Evolutionary conservation across 2,888 invertebrate genomes (phyloP), one percentile per base, ranked within the genome.

Genomic region (Muscina levida): DNA sequence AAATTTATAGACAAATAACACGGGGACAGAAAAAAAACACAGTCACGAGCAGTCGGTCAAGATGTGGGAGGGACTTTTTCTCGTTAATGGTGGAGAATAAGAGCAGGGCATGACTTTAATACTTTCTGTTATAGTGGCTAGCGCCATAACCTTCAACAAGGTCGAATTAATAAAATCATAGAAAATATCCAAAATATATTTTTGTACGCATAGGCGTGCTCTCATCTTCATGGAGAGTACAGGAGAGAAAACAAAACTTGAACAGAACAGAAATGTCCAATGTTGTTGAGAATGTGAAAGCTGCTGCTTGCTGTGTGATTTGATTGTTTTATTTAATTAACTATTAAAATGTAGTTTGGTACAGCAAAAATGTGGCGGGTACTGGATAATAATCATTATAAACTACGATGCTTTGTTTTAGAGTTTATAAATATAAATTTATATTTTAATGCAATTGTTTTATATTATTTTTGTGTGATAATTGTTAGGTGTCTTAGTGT

Each of bases 81-180:
- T 2, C 19, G 62, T 62, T 62, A 42, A 62, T 62, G 11, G 17
- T 22, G 39, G n/a, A 42, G 1, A 24, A 13, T 17, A 13, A 17
- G 24, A 53, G 31, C 65, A 51, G 42, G 24, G n/a, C 39, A 17
- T 48, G 6, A 22, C n/a, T 31, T 31, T 19, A 42, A 15, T 42
- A 66, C 15, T 44, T 6, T 72, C 4, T 44, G 3, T 13, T 53
- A 24, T 1, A 24, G 42, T 72, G 62, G 76, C 65, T n/a, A 8
- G 65, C n/a, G 51, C 53, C 79, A 79, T 85, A 84, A 87, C 89
- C 87, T 88, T 86, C 85, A 83, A 39, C 84, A 87, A 88, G 88
- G 88, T 88, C 86, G 85, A 82, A 83, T 86, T 84, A 85, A 86
- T 88, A 67, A 53, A 77, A 77, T 53, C 31, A 31, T 66, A 70